Percentiles rank a stretch among this genome's conserved stretches.
phyloP scores from a whole-genome alignment of 2,113 vertebrate species.

The Corydoras sp. region DNA sequence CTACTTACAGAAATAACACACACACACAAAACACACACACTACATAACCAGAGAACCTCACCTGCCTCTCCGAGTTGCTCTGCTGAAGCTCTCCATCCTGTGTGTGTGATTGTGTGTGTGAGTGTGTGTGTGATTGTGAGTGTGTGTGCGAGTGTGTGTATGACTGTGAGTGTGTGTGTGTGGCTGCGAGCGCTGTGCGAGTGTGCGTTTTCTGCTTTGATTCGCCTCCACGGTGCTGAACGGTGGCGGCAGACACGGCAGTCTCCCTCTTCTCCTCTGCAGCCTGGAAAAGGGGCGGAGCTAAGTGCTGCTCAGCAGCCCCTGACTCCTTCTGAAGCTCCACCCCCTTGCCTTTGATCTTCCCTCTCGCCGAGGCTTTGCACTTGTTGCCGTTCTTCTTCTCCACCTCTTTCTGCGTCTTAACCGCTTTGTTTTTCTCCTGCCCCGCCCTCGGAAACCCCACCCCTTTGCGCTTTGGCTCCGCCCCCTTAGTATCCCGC shows the following conservation, averaged over 20 bases:
- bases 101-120: neutral
- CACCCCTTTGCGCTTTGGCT: neutral
- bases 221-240: constrained; percentile 25
- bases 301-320: constrained; percentile 48
- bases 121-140: neutral
- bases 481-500: neutral
- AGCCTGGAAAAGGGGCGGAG: constrained; percentile 47
- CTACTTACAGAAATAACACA: neutral
- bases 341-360: neutral
- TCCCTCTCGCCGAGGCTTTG: neutral
- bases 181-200: neutral
- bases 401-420: neutral
- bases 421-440: neutral
- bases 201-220: constrained; percentile 40
- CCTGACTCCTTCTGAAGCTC: constrained; percentile 46
- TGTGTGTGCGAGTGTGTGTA: constrained; percentile 21
- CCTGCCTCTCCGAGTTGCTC: neutral
- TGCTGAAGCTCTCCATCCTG: neutral
- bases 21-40: constrained; percentile 1
- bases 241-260: constrained; percentile 30
- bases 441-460: neutral
- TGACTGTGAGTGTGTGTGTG: neutral
- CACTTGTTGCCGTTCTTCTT: neutral
- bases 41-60: neutral
- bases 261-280: constrained; percentile 50